A percentile compares a stretch with the other conserved stretches of the same genome.
Conservation (phyloP, 1,140 invertebrate species). For the Hormaphis cornu region DNA sequence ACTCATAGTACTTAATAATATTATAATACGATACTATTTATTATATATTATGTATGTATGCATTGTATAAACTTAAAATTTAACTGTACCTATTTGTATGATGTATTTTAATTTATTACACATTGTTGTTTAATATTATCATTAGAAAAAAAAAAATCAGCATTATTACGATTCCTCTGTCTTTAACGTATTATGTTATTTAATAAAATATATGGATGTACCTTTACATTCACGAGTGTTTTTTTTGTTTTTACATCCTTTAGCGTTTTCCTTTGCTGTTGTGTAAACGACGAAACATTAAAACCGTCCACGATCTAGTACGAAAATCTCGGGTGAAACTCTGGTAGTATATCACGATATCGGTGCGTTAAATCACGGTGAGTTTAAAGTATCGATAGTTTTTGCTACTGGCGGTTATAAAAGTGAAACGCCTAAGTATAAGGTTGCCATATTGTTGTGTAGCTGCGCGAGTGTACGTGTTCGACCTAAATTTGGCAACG, state of each 20-base stretch:
- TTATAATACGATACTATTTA: background rate
- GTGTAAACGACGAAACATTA: too few species aligned
- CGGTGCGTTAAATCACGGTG: too few species aligned
- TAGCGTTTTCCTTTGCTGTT: background rate
- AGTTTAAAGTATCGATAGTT: too few species aligned
- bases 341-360: too few species aligned
- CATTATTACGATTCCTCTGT: conserved; percentile 19
- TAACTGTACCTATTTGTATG: conserved; percentile 7
- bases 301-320: too few species aligned
- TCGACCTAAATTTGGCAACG: too few species aligned
- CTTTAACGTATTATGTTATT: conserved; percentile 24
- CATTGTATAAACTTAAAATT: conserved; percentile 21
- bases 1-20: background rate
- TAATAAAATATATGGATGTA: conserved; percentile 29
- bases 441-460: too few species aligned
- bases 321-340: too few species aligned
- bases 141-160: conserved; percentile 16
- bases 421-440: too few species aligned
- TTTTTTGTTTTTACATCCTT: background rate
- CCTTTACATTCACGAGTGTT: background rate
- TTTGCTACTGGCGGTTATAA: too few species aligned
- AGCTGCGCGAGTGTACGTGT: too few species aligned
- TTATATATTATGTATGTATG: background rate
- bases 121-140: conserved; percentile 30
- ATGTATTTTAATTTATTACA: conserved; percentile 21